phyloP scores from a whole-genome alignment of 2,113 vertebrate species.

The Microcebus lehilahytsara region DNA sequence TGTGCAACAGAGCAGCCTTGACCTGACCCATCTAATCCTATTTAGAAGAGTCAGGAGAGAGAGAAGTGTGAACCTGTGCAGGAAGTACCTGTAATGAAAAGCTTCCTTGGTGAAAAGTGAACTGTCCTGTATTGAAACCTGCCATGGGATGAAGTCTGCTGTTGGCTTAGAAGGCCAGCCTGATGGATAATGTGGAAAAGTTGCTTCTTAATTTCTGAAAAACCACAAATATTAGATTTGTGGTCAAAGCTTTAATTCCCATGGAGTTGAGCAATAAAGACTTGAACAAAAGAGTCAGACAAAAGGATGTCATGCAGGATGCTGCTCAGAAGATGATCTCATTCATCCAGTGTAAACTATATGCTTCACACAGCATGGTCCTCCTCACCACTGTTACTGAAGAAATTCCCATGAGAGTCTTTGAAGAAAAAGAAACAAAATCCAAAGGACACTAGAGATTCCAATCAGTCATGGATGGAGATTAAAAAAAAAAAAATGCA shows the following conservation, averaged over 20 bases:
- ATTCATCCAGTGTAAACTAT: neutral
- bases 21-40: neutral
- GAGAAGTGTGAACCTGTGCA: neutral
- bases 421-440: constrained; percentile 24
- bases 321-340: neutral
- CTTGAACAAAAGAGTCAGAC: neutral
- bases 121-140: neutral
- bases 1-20: neutral
- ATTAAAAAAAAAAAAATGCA: neutral
- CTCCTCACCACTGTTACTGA: neutral
- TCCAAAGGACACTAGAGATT: neutral
- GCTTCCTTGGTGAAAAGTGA: neutral
- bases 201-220: neutral
- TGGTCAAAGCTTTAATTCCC: neutral
- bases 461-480: neutral
- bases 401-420: neutral
- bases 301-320: neutral
- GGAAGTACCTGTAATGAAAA: neutral
- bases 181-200: neutral
- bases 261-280: neutral
- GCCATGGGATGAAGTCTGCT: neutral
- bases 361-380: neutral
- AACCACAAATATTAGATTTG: neutral
- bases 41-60: neutral
- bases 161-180: neutral